These are phyloP conservation scores for Lacerta agilis DNA, from an alignment of 2,797 vertebrate genomes.

Conservation along the genomic window DNA sequence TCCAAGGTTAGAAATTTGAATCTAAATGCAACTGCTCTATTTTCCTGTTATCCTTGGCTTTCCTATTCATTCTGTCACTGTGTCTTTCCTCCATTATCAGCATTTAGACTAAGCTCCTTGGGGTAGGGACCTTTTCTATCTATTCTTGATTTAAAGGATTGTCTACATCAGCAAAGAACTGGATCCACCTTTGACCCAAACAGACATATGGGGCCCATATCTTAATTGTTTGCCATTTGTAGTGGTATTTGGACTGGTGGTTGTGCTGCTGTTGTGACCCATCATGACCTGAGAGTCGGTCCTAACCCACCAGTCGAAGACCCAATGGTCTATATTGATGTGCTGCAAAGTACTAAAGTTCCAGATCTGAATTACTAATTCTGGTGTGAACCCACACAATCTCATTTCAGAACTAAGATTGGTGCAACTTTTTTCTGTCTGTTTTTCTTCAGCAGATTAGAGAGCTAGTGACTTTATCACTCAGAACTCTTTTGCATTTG, in stretches of 20 bases:
- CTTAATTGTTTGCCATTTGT: not conserved
- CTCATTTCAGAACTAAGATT: not conserved
- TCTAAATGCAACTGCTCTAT: not conserved
- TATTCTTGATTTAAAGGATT: no score
- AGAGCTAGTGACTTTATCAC: not conserved
- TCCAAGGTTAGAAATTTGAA: not conserved
- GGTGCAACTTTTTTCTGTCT: no score
- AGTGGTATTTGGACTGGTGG: not conserved
- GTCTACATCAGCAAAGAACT: no score
- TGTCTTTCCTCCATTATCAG: not conserved
- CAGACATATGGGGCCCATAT: not conserved
- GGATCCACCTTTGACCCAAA: no score
- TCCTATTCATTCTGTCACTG: not conserved
- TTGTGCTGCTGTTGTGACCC: no score
- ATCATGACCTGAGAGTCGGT: no score
- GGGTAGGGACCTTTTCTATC: not conserved
- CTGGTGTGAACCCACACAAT: not conserved
- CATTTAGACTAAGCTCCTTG: not conserved
- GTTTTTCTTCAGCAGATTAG: not conserved
- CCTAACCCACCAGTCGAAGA: no score
- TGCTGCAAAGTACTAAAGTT: not conserved
- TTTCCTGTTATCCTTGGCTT: not conserved
- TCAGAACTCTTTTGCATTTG: not conserved
- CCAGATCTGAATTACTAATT: not conserved
- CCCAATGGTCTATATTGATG: not conserved